Evolutionary conservation across 53 echinoderm and acorn worm genomes (phyloP).

Genomic region (Hippasteria phrygiana): DNA sequence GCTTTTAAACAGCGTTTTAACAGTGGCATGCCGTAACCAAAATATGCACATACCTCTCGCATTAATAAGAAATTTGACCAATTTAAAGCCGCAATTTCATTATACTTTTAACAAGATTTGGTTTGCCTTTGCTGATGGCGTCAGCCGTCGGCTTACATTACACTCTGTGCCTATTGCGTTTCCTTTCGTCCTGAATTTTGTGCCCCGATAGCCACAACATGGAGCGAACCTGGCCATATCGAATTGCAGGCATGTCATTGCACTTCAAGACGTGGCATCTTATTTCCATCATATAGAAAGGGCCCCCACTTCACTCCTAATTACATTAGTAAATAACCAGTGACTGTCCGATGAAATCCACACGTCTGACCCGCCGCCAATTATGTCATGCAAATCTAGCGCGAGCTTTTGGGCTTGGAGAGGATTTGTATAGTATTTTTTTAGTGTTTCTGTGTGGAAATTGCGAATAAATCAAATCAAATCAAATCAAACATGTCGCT

Average conservation of each 20-base stretch:
- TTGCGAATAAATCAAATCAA: too few species aligned
- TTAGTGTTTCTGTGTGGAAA: too few species aligned
- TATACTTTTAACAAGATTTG: background rate
- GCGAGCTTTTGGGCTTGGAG: too few species aligned
- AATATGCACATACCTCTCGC: background rate
- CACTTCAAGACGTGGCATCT: background rate
- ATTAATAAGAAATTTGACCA: constrained; percentile 6
- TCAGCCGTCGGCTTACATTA: constrained; percentile 4
- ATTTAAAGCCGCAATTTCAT: constrained; percentile 9
- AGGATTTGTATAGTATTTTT: too few species aligned
- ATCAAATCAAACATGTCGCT: too few species aligned
- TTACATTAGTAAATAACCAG: background rate
- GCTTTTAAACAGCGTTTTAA: too few species aligned
- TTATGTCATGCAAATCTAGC: too few species aligned
- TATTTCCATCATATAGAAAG: background rate
- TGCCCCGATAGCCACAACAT: background rate
- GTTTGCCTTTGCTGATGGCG: background rate
- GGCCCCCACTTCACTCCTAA: background rate
- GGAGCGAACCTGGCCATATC: background rate
- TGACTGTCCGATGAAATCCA: constrained; percentile 1
- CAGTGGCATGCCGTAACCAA: too few species aligned
- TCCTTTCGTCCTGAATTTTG: background rate
- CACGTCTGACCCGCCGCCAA: background rate
- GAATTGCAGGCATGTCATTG: background rate
- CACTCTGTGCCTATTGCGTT: background rate